Evolutionary conservation across 1,140 invertebrate species (phyloP).

Genomic region (Muscidifurax raptorellus): DNA sequence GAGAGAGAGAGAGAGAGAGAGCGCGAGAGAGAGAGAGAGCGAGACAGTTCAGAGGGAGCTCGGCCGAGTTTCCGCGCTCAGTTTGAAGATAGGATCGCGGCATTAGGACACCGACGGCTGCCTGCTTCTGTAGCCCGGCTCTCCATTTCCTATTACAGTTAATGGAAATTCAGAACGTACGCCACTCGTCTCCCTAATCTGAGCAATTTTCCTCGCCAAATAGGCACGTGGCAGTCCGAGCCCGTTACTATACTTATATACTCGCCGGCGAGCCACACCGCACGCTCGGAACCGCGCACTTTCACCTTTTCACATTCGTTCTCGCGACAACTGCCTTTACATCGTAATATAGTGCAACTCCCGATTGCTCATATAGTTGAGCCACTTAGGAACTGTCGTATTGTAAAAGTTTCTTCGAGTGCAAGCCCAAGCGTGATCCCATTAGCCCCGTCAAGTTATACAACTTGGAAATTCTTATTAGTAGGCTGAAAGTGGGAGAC

Average conservation of each 20-base stretch:
- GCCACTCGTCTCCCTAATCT: constrained; percentile 68
- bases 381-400: background rate
- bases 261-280: too few species aligned
- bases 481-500: background rate
- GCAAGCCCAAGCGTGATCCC: background rate
- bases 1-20: background rate
- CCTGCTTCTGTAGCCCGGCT: constrained; percentile 32
- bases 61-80: constrained; percentile 8
- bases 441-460: background rate
- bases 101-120: constrained; percentile 65
- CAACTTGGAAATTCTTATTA: background rate
- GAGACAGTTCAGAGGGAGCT: constrained; percentile 6
- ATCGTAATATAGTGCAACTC: too few species aligned
- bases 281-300: too few species aligned
- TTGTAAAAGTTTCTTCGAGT: background rate
- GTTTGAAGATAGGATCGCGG: constrained; percentile 68
- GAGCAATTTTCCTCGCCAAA: constrained; percentile 68
- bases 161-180: constrained; percentile 73
- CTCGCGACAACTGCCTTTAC: too few species aligned
- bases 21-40: background rate
- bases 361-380: background rate
- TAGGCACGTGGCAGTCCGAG: constrained; percentile 50
- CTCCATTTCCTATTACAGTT: constrained; percentile 72
- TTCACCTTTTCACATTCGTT: too few species aligned
- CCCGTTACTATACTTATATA: constrained; percentile 25